A percentile compares a stretch with the other conserved stretches of the same genome.
These are phyloP conservation scores for Strix uralensis DNA, from an alignment of 2,113 vertebrate species.

Conservation along the genomic window DNA sequence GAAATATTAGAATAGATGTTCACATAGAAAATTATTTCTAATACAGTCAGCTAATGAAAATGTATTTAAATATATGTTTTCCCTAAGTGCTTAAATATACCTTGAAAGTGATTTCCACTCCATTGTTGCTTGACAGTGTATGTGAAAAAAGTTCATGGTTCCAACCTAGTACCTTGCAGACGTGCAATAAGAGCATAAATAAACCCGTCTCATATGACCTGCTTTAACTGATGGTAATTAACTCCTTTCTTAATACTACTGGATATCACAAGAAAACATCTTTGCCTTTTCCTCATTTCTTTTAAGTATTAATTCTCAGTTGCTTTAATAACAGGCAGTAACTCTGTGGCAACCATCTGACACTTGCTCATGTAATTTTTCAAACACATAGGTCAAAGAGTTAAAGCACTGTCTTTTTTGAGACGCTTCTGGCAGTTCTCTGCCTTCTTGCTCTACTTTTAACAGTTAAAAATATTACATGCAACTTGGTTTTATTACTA, in stretches of 20 bases:
- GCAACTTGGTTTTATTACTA: not conserved
- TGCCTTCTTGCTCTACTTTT: not conserved
- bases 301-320: not conserved
- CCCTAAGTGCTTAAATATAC: not conserved
- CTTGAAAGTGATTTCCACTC: not conserved
- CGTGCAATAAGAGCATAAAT: rapidly evolving
- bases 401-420: not conserved
- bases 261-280: not conserved
- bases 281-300: not conserved
- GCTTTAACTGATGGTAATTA: not conserved
- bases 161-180: not conserved
- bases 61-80: not conserved
- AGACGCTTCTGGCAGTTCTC: not conserved
- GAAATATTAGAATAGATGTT: not conserved
- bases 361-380: not conserved
- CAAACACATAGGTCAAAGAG: not conserved
- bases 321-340: not conserved
- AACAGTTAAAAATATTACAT: not conserved
- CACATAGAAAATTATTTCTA: not conserved
- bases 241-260: not conserved
- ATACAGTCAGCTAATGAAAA: not conserved
- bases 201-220: rapidly evolving
- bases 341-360: not conserved
- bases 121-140: not conserved
- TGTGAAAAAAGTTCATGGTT: not conserved